phyloP scores from a whole-genome alignment of 23 tunicate genomes.

The Clavelina lepadiformis region DNA sequence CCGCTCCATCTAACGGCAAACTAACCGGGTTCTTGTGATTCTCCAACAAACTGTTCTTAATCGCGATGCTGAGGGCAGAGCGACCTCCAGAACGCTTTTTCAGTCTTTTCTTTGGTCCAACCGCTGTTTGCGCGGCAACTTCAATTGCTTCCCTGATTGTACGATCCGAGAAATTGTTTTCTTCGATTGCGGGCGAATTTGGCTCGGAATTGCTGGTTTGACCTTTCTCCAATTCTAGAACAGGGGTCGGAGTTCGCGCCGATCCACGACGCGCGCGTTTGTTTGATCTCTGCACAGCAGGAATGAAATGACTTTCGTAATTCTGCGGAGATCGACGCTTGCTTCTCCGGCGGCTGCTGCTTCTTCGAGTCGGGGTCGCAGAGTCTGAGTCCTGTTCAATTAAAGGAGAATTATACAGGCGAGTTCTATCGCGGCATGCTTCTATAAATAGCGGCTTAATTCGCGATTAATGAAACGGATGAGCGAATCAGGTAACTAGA shows the following conservation, averaged over 20 bases:
- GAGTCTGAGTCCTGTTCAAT: slow-evolving; percentile 20
- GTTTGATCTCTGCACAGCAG: slow-evolving; percentile 8
- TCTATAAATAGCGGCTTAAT: too few relatives aligned
- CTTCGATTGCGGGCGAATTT: slow-evolving; percentile 9
- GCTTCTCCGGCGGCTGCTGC: slow-evolving; percentile 59
- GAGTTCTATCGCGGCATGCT: too few relatives aligned
- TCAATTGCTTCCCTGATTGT: too few relatives aligned
- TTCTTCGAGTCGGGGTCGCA: slow-evolving; percentile 38
- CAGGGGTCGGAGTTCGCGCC: slow-evolving; percentile 42
- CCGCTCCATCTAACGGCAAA: neutral
- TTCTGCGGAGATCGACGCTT: slow-evolving; percentile 54
- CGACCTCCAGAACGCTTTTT: slow-evolving; percentile 29
- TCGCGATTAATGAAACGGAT: too few relatives aligned
- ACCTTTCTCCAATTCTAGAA: too few relatives aligned
- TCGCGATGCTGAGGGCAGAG: slow-evolving; percentile 46
- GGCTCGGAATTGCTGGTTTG: slow-evolving; percentile 31
- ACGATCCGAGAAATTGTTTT: too few relatives aligned
- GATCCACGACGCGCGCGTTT: slow-evolving; percentile 43
- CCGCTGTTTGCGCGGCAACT: slow-evolving; percentile 18
- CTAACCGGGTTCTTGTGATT: slow-evolving; percentile 19
- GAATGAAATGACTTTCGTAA: slow-evolving; percentile 26
- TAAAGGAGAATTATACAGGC: too few relatives aligned
- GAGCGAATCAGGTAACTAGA: too few relatives aligned
- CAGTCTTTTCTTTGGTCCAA: slow-evolving; percentile 15
- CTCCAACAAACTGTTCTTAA: slow-evolving; percentile 61